Base-by-base conservation (phyloP, 1,140 invertebrate species). In the Cydia splendana region DNA sequence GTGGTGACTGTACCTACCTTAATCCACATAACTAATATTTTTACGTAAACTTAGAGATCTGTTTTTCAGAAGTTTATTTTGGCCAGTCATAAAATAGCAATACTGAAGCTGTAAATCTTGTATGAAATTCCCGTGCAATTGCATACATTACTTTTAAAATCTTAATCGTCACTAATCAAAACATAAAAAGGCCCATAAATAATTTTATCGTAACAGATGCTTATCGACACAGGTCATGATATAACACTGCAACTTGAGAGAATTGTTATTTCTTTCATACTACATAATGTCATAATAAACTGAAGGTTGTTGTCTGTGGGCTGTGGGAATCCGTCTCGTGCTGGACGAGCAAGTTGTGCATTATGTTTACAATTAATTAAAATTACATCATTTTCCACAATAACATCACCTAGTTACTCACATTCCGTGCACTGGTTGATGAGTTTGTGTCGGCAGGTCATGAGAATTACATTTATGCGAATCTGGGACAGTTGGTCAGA, bases 131-230 rank as follows among this genome's bases (percentile, higher is more conserved):
- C 38, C 38, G 38, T 42, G 38, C 13, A 48, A 15, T 48, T 48
- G 45, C 45, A 48, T 42, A 48, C 38, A 42, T 42, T 42, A 42
- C 38, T 42, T 42, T 38, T 38, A 38, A 38, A 38, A 38, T 6
- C 34, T 6, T 38, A 38, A 42, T 15, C 45, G 13, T 15, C 13
- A 48, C 3, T 48, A 48, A 48, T 48, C 2, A 48, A 15, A 48
- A 48, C 12, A 7, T 6, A 53, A n/a, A 15, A 53, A 18, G 18
- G 2, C 18, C 2, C 57, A 15, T 53, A 24, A 62, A 62, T 12
- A 62, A 13, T 42, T 38, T 71, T 71, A 71, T 71, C 67, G 67
- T 18, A 71, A 71, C 67, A 71, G 67, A 42, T 42, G 15, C 15
- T 42, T 42, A 69, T 69, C 65, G 30, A 13, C 30, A 34, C 15